Base-by-base conservation (phyloP, 2,888 invertebrate species). In the Nineta flava region DNA sequence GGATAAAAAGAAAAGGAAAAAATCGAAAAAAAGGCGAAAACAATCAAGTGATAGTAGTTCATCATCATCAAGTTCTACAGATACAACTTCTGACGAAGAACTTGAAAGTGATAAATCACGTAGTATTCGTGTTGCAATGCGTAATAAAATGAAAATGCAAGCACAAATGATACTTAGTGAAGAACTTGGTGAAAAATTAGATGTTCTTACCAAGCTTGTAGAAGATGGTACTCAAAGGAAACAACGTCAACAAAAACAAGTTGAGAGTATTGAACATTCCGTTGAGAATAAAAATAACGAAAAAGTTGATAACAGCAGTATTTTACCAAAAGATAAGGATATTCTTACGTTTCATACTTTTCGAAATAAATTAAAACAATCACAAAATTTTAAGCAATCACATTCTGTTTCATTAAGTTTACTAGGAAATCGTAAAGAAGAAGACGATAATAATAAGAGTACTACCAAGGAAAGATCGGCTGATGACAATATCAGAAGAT, bases 81-180 rank as follows among this genome's bases (percentile, higher is more conserved):
- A 66, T 45, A 61, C 65, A 1, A 66, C 67, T 45, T 67, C 68
- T 13, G 61, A 62, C 9, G 61, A 61, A 4, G 61, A 63, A 40
- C 62, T 61, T 50, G 60, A 58, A 51, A 62, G 61, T 32, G 75
- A 76, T 54, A 71, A 69, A 52, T 72, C 75, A 0, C 70, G 74
- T 54, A 79, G 79, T 44, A 79, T 80, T 57, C 72, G 79, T 5
- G 77, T 81, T 1, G 72, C 77, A 1, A 80, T 81, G 80, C 70
- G 78, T 38, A 79, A 79, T 56, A 71, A 72, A 53, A 64, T 67
- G 57, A 71, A 70, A 53, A 65, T 70, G 45, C 67, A 71, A 45
- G 71, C 68, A 0, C 70, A 72, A 54, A 65, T 66, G 21, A 68
- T 70, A 19, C 60, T 70, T 54, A 67, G 69, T 51, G 67, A 70